phyloP scores from a whole-genome alignment of 2,113 vertebrate genomes.

The Bucco capensis region DNA sequence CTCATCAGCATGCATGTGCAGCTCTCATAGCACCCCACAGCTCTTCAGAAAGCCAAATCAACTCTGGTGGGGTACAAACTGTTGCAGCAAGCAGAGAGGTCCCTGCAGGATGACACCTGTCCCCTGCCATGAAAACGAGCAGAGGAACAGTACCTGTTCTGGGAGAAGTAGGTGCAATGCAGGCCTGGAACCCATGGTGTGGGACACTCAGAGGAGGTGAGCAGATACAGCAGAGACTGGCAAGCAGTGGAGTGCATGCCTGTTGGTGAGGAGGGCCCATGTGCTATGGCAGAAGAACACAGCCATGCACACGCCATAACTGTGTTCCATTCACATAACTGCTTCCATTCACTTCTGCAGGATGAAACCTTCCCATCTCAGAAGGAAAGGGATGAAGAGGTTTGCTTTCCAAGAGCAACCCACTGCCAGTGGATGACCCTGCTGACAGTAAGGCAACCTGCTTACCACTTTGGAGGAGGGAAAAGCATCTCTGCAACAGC shows the following conservation, averaged over 20 bases:
- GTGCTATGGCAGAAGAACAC: neutral
- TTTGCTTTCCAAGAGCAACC: neutral
- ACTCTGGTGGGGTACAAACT: accelerated
- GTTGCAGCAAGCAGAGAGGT: neutral
- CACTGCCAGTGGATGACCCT: neutral
- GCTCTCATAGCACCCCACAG: neutral
- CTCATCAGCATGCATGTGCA: neutral
- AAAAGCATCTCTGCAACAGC: neutral
- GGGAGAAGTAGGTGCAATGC: neutral
- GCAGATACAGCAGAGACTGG: neutral
- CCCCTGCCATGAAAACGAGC: neutral
- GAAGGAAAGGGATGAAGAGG: neutral
- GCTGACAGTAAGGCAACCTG: neutral
- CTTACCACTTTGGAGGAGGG: neutral
- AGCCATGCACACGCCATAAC: neutral
- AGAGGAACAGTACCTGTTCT: neutral
- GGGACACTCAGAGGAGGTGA: neutral
- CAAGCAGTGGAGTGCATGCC: neutral
- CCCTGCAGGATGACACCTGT: neutral
- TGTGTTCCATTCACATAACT: accelerated
- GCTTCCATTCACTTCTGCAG: neutral
- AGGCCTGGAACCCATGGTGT: accelerated
- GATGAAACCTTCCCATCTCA: neutral
- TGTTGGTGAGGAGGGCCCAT: accelerated
- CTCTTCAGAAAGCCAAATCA: neutral